Evolutionary conservation across 2,888 invertebrate species (phyloP).

Genomic region (Coremacera marginata): DNA sequence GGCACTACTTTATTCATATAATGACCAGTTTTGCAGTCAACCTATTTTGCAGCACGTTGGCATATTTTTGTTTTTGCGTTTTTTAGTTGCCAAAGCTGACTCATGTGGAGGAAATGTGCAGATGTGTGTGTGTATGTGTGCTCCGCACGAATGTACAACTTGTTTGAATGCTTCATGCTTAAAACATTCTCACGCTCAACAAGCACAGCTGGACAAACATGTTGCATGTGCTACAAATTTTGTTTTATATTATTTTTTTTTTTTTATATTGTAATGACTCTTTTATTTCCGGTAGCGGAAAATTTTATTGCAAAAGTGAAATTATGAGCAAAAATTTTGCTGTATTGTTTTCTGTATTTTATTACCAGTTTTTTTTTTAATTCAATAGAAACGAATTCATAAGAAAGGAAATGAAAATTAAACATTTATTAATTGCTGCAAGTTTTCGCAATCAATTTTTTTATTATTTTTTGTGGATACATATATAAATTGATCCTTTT

Average conservation of each 20-base stretch:
- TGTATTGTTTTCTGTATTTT: neutral
- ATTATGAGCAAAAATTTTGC: neutral
- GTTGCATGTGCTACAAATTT: neutral
- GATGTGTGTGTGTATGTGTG: neutral
- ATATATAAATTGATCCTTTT: too few relatives aligned
- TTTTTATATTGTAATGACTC: neutral
- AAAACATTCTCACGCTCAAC: conserved; percentile 10
- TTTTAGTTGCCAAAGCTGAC: conserved; percentile 1
- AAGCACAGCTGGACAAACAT: conserved; percentile 1
- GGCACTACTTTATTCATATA: neutral
- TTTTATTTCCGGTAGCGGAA: conserved; percentile 2
- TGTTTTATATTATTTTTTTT: neutral
- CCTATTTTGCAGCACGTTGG: neutral
- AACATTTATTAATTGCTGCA: neutral
- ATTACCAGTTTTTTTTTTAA: neutral
- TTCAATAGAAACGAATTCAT: neutral
- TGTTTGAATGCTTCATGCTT: conserved; percentile 9
- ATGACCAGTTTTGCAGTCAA: conserved; percentile 15
- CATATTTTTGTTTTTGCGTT: neutral
- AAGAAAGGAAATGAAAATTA: too few relatives aligned
- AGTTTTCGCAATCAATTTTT: neutral
- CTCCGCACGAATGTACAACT: neutral
- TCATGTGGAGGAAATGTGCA: neutral
- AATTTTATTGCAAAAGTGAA: neutral
- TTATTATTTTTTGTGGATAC: too few relatives aligned